A percentile compares a stretch with the other conserved stretches of the same genome.
Evolutionary conservation across 2,113 vertebrate species (phyloP).

Genomic region (Clinocottus analis): DNA sequence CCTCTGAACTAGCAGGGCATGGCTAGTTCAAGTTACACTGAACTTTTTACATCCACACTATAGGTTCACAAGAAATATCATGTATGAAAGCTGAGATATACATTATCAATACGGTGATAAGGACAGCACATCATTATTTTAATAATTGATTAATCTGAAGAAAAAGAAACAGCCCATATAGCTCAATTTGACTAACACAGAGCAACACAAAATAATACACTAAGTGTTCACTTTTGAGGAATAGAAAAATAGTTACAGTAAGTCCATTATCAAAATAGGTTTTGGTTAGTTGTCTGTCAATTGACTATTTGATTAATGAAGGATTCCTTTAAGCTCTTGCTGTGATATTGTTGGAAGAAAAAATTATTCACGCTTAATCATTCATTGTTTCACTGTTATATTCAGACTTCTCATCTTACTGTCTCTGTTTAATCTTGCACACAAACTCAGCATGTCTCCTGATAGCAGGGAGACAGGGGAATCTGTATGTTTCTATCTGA

Average conservation of each 20-base stretch:
- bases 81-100: not conserved
- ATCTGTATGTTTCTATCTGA: too few species aligned
- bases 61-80: not conserved
- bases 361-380: too few species aligned
- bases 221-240: not conserved
- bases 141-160: not conserved
- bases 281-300: not conserved
- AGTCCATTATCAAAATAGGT: not conserved
- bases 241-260: not conserved
- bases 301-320: not conserved
- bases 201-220: not conserved
- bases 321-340: not conserved
- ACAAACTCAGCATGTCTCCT: too few species aligned
- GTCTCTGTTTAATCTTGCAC: too few species aligned
- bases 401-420: too few species aligned
- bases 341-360: too few species aligned
- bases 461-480: too few species aligned
- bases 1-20: conserved; percentile 33
- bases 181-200: not conserved
- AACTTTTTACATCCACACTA: not conserved
- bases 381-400: too few species aligned
- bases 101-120: not conserved
- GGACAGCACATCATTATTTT: not conserved
- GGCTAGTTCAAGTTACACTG: conserved; percentile 2
- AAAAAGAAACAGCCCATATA: not conserved